Base-by-base conservation (phyloP, 2,888 invertebrate species). In the Axea sp. region DNA sequence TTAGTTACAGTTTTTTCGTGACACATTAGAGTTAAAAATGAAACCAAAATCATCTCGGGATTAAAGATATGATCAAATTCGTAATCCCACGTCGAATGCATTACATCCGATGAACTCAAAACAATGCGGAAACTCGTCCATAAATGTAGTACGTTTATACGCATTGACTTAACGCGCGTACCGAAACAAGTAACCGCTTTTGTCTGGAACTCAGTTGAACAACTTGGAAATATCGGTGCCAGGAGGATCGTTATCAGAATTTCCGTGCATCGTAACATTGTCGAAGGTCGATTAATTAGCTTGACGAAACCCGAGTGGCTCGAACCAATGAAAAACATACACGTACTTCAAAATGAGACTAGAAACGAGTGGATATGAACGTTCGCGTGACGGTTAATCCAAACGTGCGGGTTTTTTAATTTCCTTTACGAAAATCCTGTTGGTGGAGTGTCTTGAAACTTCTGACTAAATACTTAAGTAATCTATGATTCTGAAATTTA, bases 221-320 rank as follows among this genome's bases (percentile, higher is more conserved):
- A 65, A 67, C 49, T 76, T 68, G 47, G 62, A 73, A 68, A 69
- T 69, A 73, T 73, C 60, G 68, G 53, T 53, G 53, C 55, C 39
- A 59, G 39, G 60, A 57, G 67, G 69, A 76, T 77, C 74, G 68
- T 75, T 68, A 76, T 51, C 49, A 35, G 57, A 71, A 67, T 74
- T 74, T 71, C 69, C 55, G 62, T 55, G 62, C 24, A 64, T 53
- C 64, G 60, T 62, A 65, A 65, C 57, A 65, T 49, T 57, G 69
- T 69, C 65, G 69, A 65, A 76, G 72, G 72, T 69, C 64, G 74
- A 76, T 78, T 77, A 76, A 77, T 78, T 76, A 77, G 74, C 75
- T 60, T 53, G 69, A 67, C 62, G 45, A 75, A 73, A 24, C 57
- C 49, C 31, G 55, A 33, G 26, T 41, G 47, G 30, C 55, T 73